Base-by-base conservation (phyloP, 2,113 vertebrate genomes). In the Periophthalmodon schlosseri region DNA sequence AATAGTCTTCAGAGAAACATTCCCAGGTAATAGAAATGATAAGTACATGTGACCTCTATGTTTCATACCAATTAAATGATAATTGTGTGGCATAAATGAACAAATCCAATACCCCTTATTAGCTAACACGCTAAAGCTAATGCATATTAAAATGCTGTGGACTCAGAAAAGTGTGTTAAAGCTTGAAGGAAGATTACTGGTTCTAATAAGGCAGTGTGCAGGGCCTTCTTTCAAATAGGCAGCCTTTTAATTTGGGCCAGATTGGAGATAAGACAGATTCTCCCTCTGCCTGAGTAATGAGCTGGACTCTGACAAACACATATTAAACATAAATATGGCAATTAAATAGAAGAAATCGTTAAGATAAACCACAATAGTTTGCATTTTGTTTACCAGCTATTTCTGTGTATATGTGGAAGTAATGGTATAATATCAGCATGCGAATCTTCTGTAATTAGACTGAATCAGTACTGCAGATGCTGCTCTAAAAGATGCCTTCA, bases 201-300 rank as follows among this genome's bases (percentile, higher is more conserved):
- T 75, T 77, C 83, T 83, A 74, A 84, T 81, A 85, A 77, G 78
- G 82, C 78, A 2, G 47, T 80, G 81, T 86, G 79, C 74, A 82
- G 83, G 70, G 87, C 80, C 63, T 67, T 60, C 80, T 90, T 92
- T 91, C 89, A 91, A 92, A 92, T 92, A 90, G 86, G 79, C 84
- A 78, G 76, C 83, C 60, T 86, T 91, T 91, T 87, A 91, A 92
- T 89, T 90, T 87, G 80, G 89, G 84, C 80, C 86, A 92, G 87
- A 91, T 92, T 87, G 82, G 72, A 89, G 90, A 93, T 93, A 90
- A 92, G 88, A 77, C 78, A 78, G 71, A 73, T 71, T 70, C 82
- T 84, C 82, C 39, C 10, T 57, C 21, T 61, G 58, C 58, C 28
- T 18, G 58, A 34, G 58, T 34, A 61, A 61, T 61, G 28, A 61